A percentile compares a stretch with the other conserved stretches of the same genome.
Evolutionary conservation across 2,113 vertebrate genomes (phyloP).

Genomic region (Nannobrachium achirus): DNA sequence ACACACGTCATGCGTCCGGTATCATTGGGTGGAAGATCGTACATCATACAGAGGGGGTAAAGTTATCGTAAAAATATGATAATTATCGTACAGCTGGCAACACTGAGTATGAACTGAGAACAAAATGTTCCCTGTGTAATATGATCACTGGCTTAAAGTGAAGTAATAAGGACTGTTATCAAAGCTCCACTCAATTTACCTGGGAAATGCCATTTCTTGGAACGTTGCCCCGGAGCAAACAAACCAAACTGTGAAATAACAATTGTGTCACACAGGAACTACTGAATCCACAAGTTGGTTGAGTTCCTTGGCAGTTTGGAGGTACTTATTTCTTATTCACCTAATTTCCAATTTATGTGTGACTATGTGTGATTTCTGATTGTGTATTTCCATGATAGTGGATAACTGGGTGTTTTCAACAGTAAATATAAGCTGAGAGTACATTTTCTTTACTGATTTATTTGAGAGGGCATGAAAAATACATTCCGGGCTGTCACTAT

Average conservation of each 20-base stretch:
- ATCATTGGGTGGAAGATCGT: no score
- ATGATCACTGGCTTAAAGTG: constrained; percentile 12
- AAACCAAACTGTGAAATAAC: constrained; percentile 39
- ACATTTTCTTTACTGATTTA: constrained; percentile 1
- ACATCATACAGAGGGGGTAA: no score
- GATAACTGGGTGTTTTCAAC: constrained; percentile 69
- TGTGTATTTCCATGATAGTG: constrained; percentile 63
- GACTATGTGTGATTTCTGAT: constrained; percentile 66
- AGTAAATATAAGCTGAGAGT: constrained; percentile 58
- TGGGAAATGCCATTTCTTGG: no score
- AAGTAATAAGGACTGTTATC: constrained; percentile 12
- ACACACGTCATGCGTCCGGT: no score
- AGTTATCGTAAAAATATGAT: no score
- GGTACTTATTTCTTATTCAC: constrained; percentile 30
- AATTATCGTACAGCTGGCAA: no score
- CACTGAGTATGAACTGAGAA: no score
- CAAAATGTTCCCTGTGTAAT: background rate
- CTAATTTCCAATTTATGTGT: constrained; percentile 70
- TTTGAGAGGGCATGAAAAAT: background rate
- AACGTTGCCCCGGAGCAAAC: background rate
- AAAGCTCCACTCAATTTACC: no score
- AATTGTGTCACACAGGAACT: constrained; percentile 65
- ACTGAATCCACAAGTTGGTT: constrained; percentile 65
- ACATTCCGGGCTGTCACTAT: background rate
- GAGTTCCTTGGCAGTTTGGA: constrained; percentile 65